Percentiles rank a stretch among this genome's conserved stretches.
phyloP scores from a whole-genome alignment of 2,888 invertebrate genomes.

The Punctoribates punctum region DNA sequence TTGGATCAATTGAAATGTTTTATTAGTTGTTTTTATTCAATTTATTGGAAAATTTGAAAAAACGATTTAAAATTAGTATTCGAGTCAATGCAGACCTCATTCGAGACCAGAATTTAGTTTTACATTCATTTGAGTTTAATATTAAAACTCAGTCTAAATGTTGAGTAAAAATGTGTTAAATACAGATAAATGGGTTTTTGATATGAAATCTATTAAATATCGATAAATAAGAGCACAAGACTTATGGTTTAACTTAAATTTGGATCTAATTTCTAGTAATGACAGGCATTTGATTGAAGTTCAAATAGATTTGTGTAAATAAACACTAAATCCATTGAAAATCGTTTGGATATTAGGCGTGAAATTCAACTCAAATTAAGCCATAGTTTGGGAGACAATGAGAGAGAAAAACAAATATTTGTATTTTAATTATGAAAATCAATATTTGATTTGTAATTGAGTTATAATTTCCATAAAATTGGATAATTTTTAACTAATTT shows the following conservation, averaged over 20 bases:
- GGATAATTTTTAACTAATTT: neutral
- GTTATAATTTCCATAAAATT: neutral
- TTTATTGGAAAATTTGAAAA: neutral
- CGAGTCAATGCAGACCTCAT: neutral
- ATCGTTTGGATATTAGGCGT: neutral
- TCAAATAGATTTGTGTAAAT: neutral
- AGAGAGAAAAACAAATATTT: neutral
- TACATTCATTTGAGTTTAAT: neutral
- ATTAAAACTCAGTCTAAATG: neutral
- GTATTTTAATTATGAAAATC: neutral
- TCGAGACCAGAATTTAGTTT: slow-evolving; percentile 4
- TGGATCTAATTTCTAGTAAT: too few relatives aligned
- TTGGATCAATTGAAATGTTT: slow-evolving; percentile 1
- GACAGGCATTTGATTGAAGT: too few relatives aligned
- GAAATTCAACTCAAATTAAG: neutral
- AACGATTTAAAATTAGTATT: neutral
- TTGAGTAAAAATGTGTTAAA: too few relatives aligned
- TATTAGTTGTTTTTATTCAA: neutral
- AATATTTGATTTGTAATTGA: neutral
- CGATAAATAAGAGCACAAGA: too few relatives aligned
- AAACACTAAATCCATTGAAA: neutral
- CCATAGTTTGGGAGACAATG: neutral
- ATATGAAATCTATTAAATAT: too few relatives aligned
- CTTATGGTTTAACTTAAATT: too few relatives aligned
- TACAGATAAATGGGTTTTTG: neutral